Conservation (phyloP, 1,140 invertebrate genomes). For the Spodoptera litura region DNA sequence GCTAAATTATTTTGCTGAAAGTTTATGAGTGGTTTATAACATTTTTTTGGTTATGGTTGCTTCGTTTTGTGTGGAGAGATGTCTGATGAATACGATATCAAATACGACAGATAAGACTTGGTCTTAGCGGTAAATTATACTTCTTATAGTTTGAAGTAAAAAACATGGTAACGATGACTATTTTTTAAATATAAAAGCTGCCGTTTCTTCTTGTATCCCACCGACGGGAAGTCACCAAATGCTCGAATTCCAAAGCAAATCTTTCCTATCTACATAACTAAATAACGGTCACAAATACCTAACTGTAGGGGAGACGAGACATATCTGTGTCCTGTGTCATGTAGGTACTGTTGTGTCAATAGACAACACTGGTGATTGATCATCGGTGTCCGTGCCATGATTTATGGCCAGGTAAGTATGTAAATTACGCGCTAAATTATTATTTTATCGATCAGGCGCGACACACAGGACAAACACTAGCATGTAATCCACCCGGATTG, state of each 20-base stretch:
- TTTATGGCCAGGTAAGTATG: constrained; percentile 42
- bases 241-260: too few relatives aligned
- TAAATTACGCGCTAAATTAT: constrained; percentile 41
- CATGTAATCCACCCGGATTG: constrained; percentile 79
- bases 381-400: constrained; percentile 1
- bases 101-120: too few relatives aligned
- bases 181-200: too few relatives aligned
- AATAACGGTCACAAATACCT: constrained; percentile 10
- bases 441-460: constrained; percentile 44
- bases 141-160: too few relatives aligned
- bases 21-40: background rate
- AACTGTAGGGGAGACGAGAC: background rate
- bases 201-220: too few relatives aligned
- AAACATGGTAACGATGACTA: too few relatives aligned
- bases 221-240: too few relatives aligned
- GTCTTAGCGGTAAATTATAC: too few relatives aligned
- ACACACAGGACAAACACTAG: constrained; percentile 67
- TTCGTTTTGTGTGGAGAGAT: too few relatives aligned
- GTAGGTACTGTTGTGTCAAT: background rate
- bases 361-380: constrained; percentile 12
- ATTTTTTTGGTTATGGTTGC: background rate
- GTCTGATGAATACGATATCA: too few relatives aligned
- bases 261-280: background rate
- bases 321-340: background rate
- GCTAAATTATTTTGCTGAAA: constrained; percentile 32